Conservation (phyloP, 2,797 vertebrate species). For the Heliangelus exortis region DNA sequence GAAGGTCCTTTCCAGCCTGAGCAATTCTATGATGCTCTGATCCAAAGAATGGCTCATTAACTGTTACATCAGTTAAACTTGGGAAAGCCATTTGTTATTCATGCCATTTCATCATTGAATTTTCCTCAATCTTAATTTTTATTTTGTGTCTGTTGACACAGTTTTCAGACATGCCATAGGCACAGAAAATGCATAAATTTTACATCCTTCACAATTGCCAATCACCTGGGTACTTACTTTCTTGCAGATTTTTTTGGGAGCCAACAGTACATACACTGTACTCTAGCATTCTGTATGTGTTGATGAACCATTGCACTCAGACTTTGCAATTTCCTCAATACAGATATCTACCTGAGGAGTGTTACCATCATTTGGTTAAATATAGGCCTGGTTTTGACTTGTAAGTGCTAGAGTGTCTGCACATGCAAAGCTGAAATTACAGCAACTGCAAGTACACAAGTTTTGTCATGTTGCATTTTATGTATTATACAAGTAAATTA, state of each 20-base stretch:
- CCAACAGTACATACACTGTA: background rate
- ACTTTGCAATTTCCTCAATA: background rate
- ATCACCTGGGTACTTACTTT: background rate
- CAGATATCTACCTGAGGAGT: background rate
- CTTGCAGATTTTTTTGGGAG: background rate
- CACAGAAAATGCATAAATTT: background rate
- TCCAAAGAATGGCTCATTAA: no score
- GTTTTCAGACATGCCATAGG: background rate
- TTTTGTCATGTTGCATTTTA: slow-evolving; percentile 21
- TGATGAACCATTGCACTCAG: background rate
- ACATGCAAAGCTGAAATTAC: background rate
- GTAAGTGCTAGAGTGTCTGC: background rate
- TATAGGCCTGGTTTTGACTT: background rate
- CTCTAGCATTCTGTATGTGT: background rate
- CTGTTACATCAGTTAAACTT: no score
- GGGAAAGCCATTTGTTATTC: no score
- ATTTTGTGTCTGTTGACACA: background rate
- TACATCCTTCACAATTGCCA: background rate
- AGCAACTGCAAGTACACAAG: background rate
- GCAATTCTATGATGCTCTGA: no score
- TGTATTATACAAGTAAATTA: background rate
- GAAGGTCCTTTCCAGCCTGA: no score
- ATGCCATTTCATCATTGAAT: background rate
- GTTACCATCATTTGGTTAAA: background rate
- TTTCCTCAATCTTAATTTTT: slow-evolving; percentile 27